Conservation (phyloP, 2,113 vertebrate species). For the human (Homo sapiens) region DNA sequence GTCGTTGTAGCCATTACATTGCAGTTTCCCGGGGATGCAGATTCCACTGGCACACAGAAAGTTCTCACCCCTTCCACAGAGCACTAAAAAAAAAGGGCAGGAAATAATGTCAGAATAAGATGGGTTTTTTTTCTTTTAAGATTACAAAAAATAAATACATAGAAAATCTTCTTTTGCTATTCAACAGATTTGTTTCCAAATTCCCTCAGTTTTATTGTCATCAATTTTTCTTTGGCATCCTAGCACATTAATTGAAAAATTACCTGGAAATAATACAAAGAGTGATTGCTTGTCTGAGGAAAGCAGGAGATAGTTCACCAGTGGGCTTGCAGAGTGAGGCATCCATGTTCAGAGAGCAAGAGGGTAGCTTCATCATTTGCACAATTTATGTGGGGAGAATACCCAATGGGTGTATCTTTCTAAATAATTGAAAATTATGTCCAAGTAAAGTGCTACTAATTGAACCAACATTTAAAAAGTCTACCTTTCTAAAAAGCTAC, state of each 20-base stretch:
- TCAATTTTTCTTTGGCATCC: background rate
- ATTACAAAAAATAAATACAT: background rate
- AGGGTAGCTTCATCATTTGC: background rate
- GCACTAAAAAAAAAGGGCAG: slow-evolving; percentile 74
- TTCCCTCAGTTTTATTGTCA: background rate
- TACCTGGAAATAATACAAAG: background rate
- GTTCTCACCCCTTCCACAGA: slow-evolving; percentile 86
- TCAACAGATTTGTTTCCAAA: background rate
- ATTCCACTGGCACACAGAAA: slow-evolving; percentile 92
- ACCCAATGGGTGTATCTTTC: background rate
- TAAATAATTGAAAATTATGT: background rate
- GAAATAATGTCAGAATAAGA: background rate
- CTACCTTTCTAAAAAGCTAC: background rate
- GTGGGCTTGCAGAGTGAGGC: no score
- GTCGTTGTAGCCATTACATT: slow-evolving; percentile 96
- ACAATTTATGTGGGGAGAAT: background rate
- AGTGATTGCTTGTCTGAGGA: background rate
- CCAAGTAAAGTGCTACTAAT: background rate
- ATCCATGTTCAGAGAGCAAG: no score
- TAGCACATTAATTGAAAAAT: background rate
- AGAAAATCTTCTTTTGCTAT: background rate
- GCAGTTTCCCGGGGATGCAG: slow-evolving; percentile 91
- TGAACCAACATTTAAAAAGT: background rate
- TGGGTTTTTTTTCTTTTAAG: background rate
- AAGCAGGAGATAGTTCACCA: background rate